Evolutionary conservation across 2,113 vertebrate species (phyloP), one percentile per base, ranked within the genome.

Genomic region (Pimephales promelas): DNA sequence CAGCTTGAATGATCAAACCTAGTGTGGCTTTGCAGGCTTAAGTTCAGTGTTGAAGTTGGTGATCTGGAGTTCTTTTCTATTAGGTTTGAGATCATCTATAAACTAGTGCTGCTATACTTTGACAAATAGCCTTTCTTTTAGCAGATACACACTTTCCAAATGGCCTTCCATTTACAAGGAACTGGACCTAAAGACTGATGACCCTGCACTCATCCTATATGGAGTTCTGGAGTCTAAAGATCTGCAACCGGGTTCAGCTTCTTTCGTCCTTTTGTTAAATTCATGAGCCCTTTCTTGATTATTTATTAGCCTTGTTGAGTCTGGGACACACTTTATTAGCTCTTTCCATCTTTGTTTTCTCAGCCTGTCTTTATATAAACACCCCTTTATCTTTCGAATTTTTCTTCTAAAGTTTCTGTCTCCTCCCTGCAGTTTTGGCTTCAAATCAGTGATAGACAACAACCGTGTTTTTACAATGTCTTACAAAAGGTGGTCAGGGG

Each of bases 281-380:
- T 84, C 54, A 87, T 80, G 72, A 75, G 74, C 56, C 75, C 34
- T 43, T n/a, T 56, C 68, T 66, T 71, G 68, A 86, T 89, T 85
- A 87, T 89, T 89, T 87, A 84, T 87, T 86, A 74, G 72, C 24
- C 24, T 84, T 81, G 74, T 36, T 47, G 68, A 64, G 84, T 87
- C 75, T 62, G 10, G 62, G 79, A 28, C 61, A 31, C 54, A 82
- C 56, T 83, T 84, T 76, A 64, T 72, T 71, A 61, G 61, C 56
- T 64, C 52, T 59, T 28, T 66, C 79, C 28, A 64, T 83, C 56
- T 79, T 73, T 16, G 28, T 85, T 74, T 77, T 45, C 26, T 59
- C 5, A 10, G 26, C 26, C 52, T 59, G 56, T 81, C 77, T 82
- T 79, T 61, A 62, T 79, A 24, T 78, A 62, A 72, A 49, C 45